Conservation (phyloP, 2,113 vertebrate genomes). For the Galbula dea region DNA sequence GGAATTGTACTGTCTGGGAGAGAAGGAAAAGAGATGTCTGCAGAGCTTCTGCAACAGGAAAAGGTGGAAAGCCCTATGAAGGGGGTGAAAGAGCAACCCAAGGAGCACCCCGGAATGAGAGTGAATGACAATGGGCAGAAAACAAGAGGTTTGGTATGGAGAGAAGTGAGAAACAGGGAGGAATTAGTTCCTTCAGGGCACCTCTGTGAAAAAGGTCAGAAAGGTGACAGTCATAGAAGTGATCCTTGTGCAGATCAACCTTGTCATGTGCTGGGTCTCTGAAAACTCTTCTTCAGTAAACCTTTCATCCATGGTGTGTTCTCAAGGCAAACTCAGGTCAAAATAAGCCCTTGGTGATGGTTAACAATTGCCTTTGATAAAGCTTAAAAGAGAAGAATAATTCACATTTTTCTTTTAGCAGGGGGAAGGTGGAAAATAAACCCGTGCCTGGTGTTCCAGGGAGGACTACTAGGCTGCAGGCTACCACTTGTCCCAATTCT, state of each 20-base stretch:
- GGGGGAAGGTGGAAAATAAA: accelerated
- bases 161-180: neutral
- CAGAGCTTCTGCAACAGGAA: neutral
- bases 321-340: neutral
- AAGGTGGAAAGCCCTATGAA: accelerated
- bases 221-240: neutral
- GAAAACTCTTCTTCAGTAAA: neutral
- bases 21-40: neutral
- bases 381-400: neutral
- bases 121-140: neutral
- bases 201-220: neutral
- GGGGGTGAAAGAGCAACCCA: neutral
- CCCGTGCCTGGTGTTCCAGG: neutral
- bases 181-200: neutral
- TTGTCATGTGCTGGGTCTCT: neutral
- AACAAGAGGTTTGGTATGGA: neutral
- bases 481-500: neutral
- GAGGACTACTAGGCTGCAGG: neutral
- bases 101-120: neutral
- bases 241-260: neutral
- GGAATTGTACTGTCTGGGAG: neutral
- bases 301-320: neutral
- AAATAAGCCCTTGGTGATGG: neutral
- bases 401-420: neutral
- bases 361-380: neutral